A percentile compares a stretch with the other conserved stretches of the same genome.
These are phyloP conservation scores for Halocaridina rubra DNA, from an alignment of 2,888 invertebrate species.

Conservation along the genomic window DNA sequence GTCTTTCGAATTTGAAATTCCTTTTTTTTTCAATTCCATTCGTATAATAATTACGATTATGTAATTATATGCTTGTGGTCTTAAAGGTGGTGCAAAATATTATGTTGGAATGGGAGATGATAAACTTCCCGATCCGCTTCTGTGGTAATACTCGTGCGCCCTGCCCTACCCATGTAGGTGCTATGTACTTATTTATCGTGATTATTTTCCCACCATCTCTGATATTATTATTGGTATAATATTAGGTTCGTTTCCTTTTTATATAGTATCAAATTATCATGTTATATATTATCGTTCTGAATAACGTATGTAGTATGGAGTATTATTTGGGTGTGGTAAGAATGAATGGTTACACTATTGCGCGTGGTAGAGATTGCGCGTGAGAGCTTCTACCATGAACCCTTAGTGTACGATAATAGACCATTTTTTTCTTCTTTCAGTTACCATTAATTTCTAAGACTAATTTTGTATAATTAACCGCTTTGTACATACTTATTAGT, in stretches of 20 bases:
- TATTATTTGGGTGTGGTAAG: not conserved
- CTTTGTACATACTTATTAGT: too few relatives aligned
- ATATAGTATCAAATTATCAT: not conserved
- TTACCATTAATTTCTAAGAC: too few relatives aligned
- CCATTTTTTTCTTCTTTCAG: not conserved
- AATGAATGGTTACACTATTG: slow-evolving; percentile 16
- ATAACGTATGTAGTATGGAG: too few relatives aligned
- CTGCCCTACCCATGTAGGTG: slow-evolving; percentile 14
- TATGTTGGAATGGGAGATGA: not conserved
- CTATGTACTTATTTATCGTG: not conserved
- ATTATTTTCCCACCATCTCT: not conserved
- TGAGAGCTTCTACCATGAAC: too few relatives aligned
- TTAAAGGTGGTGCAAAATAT: not conserved
- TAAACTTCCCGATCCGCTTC: not conserved
- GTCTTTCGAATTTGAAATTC: too few relatives aligned
- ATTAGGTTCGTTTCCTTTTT: not conserved
- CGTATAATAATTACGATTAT: too few relatives aligned
- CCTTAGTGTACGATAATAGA: slow-evolving; percentile 44
- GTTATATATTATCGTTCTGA: too few relatives aligned
- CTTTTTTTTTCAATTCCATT: too few relatives aligned
- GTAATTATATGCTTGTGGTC: not conserved
- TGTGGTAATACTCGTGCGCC: slow-evolving; percentile 26
- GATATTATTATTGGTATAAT: not conserved
- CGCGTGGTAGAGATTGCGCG: slow-evolving; percentile 36
- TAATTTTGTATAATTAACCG: too few relatives aligned